These are phyloP conservation scores for Luffia ferchaultella DNA, from an alignment of 2,888 invertebrate genomes.

Conservation along the genomic window DNA sequence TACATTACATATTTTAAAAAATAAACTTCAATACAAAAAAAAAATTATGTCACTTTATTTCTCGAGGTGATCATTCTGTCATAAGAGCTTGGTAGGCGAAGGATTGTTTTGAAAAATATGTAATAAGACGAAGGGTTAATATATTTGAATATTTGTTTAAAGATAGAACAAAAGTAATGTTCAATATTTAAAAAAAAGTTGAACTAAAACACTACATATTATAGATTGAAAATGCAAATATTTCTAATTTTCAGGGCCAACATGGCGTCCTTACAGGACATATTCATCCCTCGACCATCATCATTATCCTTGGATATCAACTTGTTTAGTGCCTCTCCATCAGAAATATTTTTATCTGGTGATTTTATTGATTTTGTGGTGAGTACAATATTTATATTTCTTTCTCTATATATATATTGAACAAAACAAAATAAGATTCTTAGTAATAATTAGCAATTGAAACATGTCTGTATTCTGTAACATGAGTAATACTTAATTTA, in stretches of 20 bases:
- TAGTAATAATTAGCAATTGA: too few relatives aligned
- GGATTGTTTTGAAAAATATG: too few relatives aligned
- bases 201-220: too few relatives aligned
- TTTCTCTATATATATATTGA: not conserved
- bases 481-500: too few relatives aligned
- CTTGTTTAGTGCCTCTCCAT: conserved; percentile 13
- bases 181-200: not conserved
- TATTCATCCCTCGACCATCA: conserved; percentile 70
- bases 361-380: conserved; percentile 38
- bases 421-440: not conserved
- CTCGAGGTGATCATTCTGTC: too few relatives aligned
- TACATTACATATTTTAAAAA: too few relatives aligned
- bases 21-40: too few relatives aligned
- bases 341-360: conserved; percentile 22
- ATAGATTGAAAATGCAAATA: conserved; percentile 2
- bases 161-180: not conserved
- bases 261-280: conserved; percentile 79
- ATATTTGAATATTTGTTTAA: not conserved
- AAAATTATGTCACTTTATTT: too few relatives aligned
- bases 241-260: conserved; percentile 73
- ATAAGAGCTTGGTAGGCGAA: too few relatives aligned
- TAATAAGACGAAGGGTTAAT: not conserved
- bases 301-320: conserved; percentile 39
- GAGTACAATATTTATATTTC: conserved; percentile 20
- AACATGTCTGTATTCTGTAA: too few relatives aligned